Evolutionary conservation across 2,888 invertebrate species (phyloP), one percentile per base, ranked within the genome.

Genomic region (Nemoura dubitans): DNA sequence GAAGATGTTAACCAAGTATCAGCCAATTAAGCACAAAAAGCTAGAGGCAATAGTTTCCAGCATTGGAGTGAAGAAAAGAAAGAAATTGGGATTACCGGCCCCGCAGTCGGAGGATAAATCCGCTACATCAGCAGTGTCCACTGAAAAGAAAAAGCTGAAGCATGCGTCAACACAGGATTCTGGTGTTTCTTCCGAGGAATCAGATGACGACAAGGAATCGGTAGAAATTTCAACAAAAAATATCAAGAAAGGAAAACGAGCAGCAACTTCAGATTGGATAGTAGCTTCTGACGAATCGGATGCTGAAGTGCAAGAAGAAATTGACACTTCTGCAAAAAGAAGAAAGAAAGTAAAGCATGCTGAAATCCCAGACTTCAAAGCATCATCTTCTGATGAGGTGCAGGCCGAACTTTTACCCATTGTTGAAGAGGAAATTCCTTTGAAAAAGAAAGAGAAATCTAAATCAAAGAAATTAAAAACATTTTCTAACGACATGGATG

Each of bases 11-110:
- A 14, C 84, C 14, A 26, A 76, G 76, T 84, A 59, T 84, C 84
- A 59, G 2, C 59, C 84, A 7, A 59, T 26, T 21, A 59, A 25
- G 27, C 27, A 59, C 59, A 28, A 59, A 30, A 76, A 26, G 2
- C 27, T 84, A 28, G 27, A 14, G 25, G 1, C 0, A 1, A 3
- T 76, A 21, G 26, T 84, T 3, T 59, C 21, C 0, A 84, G 26
- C n/a, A 14, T 84, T 28, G 84, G 84, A 28, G 59, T 84, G 3
- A 84, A 84, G n/a, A 59, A 76, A 76, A 59, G 29, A 84, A 84
- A 21, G 27, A 76, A 84, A 28, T 21, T 59, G 21, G 16, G 59
- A 1, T 10, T 59, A 21, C 59, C 21, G 1, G 21, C 16, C 21
- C 3, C 3, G 3, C 21, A 1, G 14, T 21, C 59, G 14, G 21